These are phyloP conservation scores for Gallinago paraguaiae DNA, from an alignment of 2,113 vertebrate genomes.

Conservation along the genomic window DNA sequence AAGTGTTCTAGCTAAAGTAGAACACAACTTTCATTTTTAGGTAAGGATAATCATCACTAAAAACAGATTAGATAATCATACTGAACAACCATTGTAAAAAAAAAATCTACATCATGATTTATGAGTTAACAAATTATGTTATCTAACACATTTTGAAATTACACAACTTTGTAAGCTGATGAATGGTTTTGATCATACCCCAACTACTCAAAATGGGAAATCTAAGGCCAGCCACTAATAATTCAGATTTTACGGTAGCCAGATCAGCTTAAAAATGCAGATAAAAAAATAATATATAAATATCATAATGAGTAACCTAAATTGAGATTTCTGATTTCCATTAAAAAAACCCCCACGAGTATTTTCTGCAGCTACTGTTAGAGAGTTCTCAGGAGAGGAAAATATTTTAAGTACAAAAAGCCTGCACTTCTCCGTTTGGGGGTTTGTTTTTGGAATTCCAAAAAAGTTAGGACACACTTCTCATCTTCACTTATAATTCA, in stretches of 20 bases:
- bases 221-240: neutral
- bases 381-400: neutral
- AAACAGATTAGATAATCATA: slow-evolving; percentile 35
- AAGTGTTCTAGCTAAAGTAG: slow-evolving; percentile 10
- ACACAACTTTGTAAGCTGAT: neutral
- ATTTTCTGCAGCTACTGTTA: neutral
- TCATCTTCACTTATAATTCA: neutral
- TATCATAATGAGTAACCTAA: neutral
- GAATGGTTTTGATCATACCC: neutral
- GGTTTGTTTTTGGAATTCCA: neutral
- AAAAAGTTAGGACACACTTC: neutral
- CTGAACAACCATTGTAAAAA: neutral
- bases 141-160: neutral
- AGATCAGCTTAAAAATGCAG: neutral
- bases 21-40: slow-evolving; percentile 16
- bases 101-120: neutral
- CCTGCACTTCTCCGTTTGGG: neutral
- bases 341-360: neutral
- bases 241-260: neutral
- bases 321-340: neutral
- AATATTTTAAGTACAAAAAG: neutral
- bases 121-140: neutral
- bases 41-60: slow-evolving; percentile 45
- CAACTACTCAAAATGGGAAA: neutral
- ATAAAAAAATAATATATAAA: neutral